Evolutionary conservation across 2,797 vertebrate genomes (phyloP), one percentile per base, ranked within the genome.

Genomic region (Diplodus puntazzo): DNA sequence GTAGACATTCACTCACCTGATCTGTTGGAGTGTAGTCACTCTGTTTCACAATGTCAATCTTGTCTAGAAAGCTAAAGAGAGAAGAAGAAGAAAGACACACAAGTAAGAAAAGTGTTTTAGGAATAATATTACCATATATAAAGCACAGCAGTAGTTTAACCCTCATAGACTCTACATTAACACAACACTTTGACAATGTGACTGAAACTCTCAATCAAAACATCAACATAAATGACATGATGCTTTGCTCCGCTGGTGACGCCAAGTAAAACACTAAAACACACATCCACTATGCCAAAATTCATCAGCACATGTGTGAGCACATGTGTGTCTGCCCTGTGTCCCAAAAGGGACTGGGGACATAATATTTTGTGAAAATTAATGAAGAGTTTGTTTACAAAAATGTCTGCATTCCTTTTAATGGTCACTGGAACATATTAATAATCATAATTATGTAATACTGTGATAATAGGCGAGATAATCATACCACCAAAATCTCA

Each of bases 1-100:
- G 27, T 25, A 63, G 2, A 69, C 20, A 23, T 64, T 77, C 18
- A 84, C 93, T 49, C 75, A 95, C 98, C 97, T 99, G 98, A 92
- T 99, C 98, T 81, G 97, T 96, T 0, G 98, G 98, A 81, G 97
- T 98, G 58, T 99, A 99, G 86, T 99, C 98, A 4, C 87, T 97
- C 93, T 98, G 97, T 91, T 98, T 97, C 91, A 99, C 97, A 83
- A 98, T 97, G 83, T 95, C 92, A 10, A 95, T 94, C 90, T 95
- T 95, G 79, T 95, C 95, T 83, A 95, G 86, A 89, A 95, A 95
- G 82, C 94, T 95, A 77, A 57, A 80, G 25, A 71, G n/a, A 86
- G 17, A 30, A 27, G 9, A 46, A 66, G 11, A 55, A 43, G 5
- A 46, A 30, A 20, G 20, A 39, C 16, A 1, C 2, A 45, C 6